phyloP scores from a whole-genome alignment of 2,888 invertebrate species.

The Callinectes sapidus region DNA sequence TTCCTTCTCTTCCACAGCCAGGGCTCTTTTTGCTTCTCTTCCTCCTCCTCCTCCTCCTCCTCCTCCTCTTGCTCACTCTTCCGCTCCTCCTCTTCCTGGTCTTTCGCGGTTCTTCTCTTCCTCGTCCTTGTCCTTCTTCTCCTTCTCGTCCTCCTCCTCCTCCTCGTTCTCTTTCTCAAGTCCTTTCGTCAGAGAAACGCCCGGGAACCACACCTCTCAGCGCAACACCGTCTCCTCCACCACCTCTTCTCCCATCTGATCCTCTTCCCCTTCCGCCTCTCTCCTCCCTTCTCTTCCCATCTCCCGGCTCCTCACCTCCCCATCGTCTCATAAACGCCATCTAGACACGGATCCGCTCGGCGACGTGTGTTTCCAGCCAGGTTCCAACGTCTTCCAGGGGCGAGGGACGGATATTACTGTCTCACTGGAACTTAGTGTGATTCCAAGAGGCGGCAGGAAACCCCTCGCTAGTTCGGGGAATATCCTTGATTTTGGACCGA shows the following conservation, averaged over 20 bases:
- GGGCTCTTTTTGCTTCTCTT: background rate
- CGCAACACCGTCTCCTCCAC: background rate
- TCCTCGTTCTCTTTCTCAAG: background rate
- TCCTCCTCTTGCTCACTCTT: background rate
- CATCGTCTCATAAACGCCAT: slow-evolving; percentile 16
- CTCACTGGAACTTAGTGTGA: background rate
- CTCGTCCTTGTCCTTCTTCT: background rate
- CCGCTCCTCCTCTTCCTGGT: background rate
- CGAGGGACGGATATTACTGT: slow-evolving; percentile 7
- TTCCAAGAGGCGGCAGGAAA: slow-evolving; percentile 26
- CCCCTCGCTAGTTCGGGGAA: background rate
- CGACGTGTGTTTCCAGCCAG: slow-evolving; percentile 21
- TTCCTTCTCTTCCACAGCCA: background rate
- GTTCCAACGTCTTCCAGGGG: slow-evolving; percentile 5
- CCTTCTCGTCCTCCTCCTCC: too few relatives aligned
- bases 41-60: slow-evolving; percentile 22
- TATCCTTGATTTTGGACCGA: background rate
- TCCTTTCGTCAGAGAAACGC: slow-evolving; percentile 8
- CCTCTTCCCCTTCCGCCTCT: background rate
- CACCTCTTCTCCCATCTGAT: background rate
- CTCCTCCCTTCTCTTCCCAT: background rate
- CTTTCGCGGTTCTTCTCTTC: background rate
- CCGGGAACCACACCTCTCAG: background rate
- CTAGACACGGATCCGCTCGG: background rate
- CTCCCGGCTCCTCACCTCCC: background rate